Conservation (phyloP, 1,140 invertebrate genomes). For the Dreissena rostriformis region DNA sequence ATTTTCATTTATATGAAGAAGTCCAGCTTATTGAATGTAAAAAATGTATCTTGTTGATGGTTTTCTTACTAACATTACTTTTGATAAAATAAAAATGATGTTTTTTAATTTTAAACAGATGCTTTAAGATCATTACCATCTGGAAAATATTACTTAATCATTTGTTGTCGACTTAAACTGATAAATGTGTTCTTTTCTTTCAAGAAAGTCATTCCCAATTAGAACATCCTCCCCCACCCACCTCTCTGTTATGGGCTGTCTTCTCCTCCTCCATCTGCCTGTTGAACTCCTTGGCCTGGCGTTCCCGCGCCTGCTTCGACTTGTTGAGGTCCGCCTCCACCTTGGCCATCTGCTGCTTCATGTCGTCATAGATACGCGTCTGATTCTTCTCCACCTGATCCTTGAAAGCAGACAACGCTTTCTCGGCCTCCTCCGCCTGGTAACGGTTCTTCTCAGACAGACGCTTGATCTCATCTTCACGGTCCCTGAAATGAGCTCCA, state of each 20-base stretch:
- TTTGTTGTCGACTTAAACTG: too few species aligned
- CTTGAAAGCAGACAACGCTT: constrained; percentile 79
- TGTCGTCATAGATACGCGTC: constrained; percentile 78
- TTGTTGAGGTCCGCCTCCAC: constrained; percentile 77
- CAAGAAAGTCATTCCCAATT: too few species aligned
- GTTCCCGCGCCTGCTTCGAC: constrained; percentile 78
- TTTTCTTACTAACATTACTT: too few species aligned
- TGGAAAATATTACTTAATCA: too few species aligned
- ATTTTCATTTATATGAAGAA: too few species aligned
- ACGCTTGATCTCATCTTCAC: constrained; percentile 75
- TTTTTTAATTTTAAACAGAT: too few species aligned
- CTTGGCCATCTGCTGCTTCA: constrained; percentile 80
- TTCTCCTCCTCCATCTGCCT: constrained; percentile 76
- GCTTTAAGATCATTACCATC: too few species aligned
- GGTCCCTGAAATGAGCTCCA: constrained; percentile 70
- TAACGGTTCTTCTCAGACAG: constrained; percentile 70
- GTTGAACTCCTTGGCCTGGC: constrained; percentile 76
- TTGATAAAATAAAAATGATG: too few species aligned
- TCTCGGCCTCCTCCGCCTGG: constrained; percentile 74
- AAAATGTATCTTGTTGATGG: too few species aligned
- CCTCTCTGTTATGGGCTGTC: constrained; percentile 75
- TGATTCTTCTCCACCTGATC: constrained; percentile 79
- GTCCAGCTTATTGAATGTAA: too few species aligned
- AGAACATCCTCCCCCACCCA: too few species aligned
- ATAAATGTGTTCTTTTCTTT: too few species aligned